Conservation (phyloP, 2,888 invertebrate species). For the Papilio gigon region DNA sequence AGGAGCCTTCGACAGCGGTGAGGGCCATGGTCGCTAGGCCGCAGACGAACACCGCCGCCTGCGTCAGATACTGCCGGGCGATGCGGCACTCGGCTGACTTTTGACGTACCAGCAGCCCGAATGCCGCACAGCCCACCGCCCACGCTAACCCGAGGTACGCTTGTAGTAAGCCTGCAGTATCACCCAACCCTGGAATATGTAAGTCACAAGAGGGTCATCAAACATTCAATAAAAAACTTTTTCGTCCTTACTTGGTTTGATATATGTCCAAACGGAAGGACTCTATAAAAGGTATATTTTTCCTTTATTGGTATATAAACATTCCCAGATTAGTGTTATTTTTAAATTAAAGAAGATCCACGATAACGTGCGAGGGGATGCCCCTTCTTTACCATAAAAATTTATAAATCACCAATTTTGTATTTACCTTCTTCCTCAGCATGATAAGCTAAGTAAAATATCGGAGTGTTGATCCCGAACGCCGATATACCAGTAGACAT, state of each 20-base stretch:
- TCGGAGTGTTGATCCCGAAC: constrained; percentile 92
- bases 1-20: constrained; percentile 89
- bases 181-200: constrained; percentile 72
- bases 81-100: constrained; percentile 93
- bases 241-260: constrained; percentile 87
- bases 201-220: background rate
- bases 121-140: constrained; percentile 90
- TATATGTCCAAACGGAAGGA: constrained; percentile 64
- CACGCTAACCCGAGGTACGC: constrained; percentile 91
- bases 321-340: too few species aligned
- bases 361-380: too few species aligned
- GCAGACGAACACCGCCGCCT: constrained; percentile 90
- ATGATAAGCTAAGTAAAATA: constrained; percentile 91
- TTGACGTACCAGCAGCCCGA: constrained; percentile 91
- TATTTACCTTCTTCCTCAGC: constrained; percentile 87
- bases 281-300: background rate
- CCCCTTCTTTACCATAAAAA: too few species aligned
- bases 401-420: background rate
- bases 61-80: constrained; percentile 91
- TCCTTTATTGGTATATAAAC: too few species aligned
- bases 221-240: background rate
- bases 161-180: constrained; percentile 85
- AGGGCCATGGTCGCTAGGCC: constrained; percentile 89
- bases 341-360: too few species aligned
- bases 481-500: constrained; percentile 90